Conservation (phyloP, 1,140 invertebrate genomes). For the Magallana angulata region DNA sequence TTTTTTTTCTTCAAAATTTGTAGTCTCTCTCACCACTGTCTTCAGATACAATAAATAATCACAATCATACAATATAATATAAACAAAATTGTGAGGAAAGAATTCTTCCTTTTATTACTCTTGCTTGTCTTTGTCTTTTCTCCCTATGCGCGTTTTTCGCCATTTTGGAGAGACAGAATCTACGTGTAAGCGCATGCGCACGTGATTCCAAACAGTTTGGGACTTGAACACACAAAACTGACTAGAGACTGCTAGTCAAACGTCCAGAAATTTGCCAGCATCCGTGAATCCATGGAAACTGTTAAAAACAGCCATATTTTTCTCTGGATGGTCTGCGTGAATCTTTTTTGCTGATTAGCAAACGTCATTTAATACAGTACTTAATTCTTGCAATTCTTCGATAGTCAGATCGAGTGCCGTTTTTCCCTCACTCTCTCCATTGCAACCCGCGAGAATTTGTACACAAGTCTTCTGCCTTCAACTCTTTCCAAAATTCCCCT, state of each 20-base stretch:
- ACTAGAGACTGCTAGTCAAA: slow-evolving; percentile 14
- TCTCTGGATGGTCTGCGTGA: background rate
- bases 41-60: slow-evolving; percentile 13
- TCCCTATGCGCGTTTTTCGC: too few relatives aligned
- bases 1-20: background rate
- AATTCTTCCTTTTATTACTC: background rate
- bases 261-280: background rate
- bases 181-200: slow-evolving; percentile 1
- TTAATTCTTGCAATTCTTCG: background rate
- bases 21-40: background rate
- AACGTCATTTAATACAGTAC: background rate
- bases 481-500: slow-evolving; percentile 89
- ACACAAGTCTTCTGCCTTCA: slow-evolving; percentile 89
- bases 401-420: slow-evolving; percentile 51
- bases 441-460: slow-evolving; percentile 84
- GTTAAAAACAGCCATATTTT: background rate
- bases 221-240: slow-evolving; percentile 1
- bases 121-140: background rate
- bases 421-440: slow-evolving; percentile 71
- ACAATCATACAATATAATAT: background rate
- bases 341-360: background rate
- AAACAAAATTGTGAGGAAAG: background rate
- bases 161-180: too few relatives aligned
- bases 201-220: background rate
- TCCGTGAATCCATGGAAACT: background rate